Base-by-base conservation (phyloP, 2,113 vertebrate genomes). In the Esox niger region DNA sequence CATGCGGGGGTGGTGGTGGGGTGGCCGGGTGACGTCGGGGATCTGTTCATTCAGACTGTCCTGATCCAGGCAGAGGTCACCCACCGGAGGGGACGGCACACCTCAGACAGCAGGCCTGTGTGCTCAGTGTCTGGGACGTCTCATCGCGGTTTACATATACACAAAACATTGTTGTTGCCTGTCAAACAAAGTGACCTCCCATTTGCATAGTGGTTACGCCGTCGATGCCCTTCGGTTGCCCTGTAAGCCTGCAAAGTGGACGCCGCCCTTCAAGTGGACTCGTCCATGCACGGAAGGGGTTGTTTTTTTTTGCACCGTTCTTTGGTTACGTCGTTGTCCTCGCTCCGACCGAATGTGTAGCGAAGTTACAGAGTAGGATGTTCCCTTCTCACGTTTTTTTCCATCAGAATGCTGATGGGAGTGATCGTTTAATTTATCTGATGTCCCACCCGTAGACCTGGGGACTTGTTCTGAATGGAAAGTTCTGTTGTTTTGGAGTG, bases 171-270 rank as follows among this genome's bases (percentile, higher is more conserved):
- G 83, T 90, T 88, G 85, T 79, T 88, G 78, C 85, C 88, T 89
- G 84, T 89, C 89, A 91, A 91, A 90, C 86, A 90, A 86, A 90
- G 85, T 84, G 87, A 78, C 49, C 47, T 35, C 31, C 26, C 55
- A 85, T 91, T 92, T 91, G 88, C 89, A 91, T 90, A 86, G 70
- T 84, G 88, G 82, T 87, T 82, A 79, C 30, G 64, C 77, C 85
- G 76, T 64, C 68, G 76, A 77, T 84, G 87, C 81, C 88, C 89
- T 90, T 91, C 86, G 88, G 70, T 68, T 71, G 82, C 71, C 82
- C 83, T 75, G 68, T 27, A 70, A 71, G 76, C 56, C 61, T 21
- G 17, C 5, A 4, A 15, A 43, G 35, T 31, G n/a, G 58, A 60
- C 32, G 20, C 30, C 21, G 58, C 21, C 30, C 20, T 20, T 66